Evolutionary conservation across 1,140 invertebrate genomes (phyloP).

Genomic region (Belonocnema kinseyi): DNA sequence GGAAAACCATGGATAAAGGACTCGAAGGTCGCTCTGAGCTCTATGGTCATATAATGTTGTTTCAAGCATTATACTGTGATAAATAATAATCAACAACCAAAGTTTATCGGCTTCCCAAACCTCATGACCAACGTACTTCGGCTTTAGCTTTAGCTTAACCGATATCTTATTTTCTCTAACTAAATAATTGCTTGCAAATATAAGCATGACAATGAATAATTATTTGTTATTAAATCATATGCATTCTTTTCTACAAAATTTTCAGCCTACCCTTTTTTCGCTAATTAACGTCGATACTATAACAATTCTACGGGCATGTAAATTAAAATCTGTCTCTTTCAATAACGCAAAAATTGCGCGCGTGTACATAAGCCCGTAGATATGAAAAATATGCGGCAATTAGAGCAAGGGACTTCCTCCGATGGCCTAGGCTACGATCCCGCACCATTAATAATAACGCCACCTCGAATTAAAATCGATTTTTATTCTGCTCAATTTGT

Average conservation of each 20-base stretch:
- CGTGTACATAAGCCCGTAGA: not conserved
- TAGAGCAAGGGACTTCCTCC: not conserved
- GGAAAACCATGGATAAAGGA: not conserved
- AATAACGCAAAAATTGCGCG: not conserved
- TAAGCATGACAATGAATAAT: not conserved
- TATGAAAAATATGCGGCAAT: conserved; percentile 2
- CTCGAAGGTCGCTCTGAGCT: conserved; percentile 25
- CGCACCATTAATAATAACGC: not conserved
- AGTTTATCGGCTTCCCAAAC: conserved; percentile 55
- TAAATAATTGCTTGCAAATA: not conserved
- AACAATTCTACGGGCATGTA: not conserved
- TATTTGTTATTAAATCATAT: too few relatives aligned
- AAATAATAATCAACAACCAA: conserved; percentile 65
- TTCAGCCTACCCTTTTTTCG: too few relatives aligned
- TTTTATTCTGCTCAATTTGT: conserved; percentile 19
- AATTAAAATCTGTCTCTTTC: not conserved
- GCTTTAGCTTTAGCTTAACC: not conserved
- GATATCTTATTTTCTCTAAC: not conserved
- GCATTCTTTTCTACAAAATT: too few relatives aligned
- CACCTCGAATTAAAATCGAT: conserved; percentile 17
- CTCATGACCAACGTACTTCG: not conserved
- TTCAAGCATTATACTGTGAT: conserved; percentile 61
- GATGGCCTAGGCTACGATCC: not conserved
- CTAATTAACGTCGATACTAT: not conserved
- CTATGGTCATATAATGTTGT: conserved; percentile 61